These are phyloP conservation scores for Myripristis jacobus DNA, from an alignment of 2,797 vertebrate species.

Conservation along the genomic window DNA sequence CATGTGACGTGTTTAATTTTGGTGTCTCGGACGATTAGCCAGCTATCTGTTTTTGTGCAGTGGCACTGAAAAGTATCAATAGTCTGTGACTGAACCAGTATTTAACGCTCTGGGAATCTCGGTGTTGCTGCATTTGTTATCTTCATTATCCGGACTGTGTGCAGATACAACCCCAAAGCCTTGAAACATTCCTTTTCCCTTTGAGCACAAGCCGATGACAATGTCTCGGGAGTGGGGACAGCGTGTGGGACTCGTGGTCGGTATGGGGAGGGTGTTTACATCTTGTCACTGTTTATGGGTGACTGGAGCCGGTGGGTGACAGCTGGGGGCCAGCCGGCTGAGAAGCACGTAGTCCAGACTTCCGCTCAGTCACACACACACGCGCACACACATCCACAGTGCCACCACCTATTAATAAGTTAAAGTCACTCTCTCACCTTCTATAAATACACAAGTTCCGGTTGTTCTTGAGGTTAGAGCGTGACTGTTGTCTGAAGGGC, in stretches of 20 bases:
- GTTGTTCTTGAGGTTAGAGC: slow-evolving; percentile 49
- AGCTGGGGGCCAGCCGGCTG: slow-evolving; percentile 61
- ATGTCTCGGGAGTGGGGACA: background rate
- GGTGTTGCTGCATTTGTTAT: background rate
- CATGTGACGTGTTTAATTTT: background rate
- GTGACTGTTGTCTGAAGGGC: slow-evolving; percentile 33
- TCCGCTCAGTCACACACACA: background rate
- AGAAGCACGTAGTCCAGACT: slow-evolving; percentile 47
- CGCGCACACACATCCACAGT: slow-evolving; percentile 26
- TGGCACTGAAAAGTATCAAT: background rate
- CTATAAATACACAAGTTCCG: slow-evolving; percentile 66
- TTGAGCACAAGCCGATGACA: slow-evolving; percentile 2
- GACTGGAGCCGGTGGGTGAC: slow-evolving; percentile 62
- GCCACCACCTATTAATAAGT: slow-evolving; percentile 74
- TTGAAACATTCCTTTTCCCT: background rate
- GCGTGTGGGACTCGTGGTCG: background rate
- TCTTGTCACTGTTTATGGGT: slow-evolving; percentile 60
- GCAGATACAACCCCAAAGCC: background rate
- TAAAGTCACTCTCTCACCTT: slow-evolving; percentile 58
- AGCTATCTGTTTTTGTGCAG: background rate
- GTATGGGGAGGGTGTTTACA: slow-evolving; percentile 36
- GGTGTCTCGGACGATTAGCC: background rate
- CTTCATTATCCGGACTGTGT: background rate
- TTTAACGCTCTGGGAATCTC: background rate
- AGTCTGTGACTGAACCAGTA: background rate